phyloP scores from a whole-genome alignment of 2,797 vertebrate genomes.

The Phyllotis vaccarum region DNA sequence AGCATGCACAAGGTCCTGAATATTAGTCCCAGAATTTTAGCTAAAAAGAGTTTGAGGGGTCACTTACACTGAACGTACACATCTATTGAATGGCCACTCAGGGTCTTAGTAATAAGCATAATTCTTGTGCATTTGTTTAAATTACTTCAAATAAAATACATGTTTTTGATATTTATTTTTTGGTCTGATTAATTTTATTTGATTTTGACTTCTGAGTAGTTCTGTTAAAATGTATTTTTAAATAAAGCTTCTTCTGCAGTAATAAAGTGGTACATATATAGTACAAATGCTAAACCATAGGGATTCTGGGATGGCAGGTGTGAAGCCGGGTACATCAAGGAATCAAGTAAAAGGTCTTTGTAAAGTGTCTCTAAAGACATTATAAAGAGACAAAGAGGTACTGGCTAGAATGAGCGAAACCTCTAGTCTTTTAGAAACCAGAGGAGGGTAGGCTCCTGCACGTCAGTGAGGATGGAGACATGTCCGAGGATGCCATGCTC shows the following conservation, averaged over 20 bases:
- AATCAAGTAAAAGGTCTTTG: neutral
- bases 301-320: neutral
- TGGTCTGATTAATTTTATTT: neutral
- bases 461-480: neutral
- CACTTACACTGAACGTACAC: too few relatives aligned
- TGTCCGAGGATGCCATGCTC: neutral
- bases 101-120: neutral
- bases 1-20: neutral
- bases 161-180: neutral
- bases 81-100: neutral
- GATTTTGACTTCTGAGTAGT: neutral
- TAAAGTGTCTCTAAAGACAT: neutral
- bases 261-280: neutral
- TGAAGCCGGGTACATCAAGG: neutral
- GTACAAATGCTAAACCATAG: neutral
- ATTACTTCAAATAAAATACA: slow-evolving; percentile 16
- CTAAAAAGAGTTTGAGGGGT: neutral
- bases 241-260: neutral
- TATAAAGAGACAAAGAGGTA: neutral
- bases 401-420: neutral
- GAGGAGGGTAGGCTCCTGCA: neutral
- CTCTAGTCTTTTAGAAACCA: neutral
- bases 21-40: neutral
- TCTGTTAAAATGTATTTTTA: slow-evolving; percentile 19
- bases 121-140: neutral